phyloP scores from a whole-genome alignment of 2,888 invertebrate species.

The Megamerina dolium region DNA sequence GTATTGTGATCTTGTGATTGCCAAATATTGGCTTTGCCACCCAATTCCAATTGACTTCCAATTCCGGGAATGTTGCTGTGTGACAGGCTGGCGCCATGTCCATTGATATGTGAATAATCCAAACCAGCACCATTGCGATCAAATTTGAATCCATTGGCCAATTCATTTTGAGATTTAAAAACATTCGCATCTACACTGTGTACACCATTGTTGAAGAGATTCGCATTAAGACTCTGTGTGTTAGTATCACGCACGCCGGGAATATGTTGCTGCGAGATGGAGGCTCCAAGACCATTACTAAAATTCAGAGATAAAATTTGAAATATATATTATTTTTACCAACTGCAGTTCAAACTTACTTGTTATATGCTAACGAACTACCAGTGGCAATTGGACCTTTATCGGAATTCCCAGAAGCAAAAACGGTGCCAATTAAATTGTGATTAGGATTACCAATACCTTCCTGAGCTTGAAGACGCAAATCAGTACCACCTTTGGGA shows the following conservation, averaged over 20 bases:
- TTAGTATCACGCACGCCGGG: constrained; percentile 25
- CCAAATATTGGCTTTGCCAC: constrained; percentile 30
- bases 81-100: constrained; percentile 31
- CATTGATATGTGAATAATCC: constrained; percentile 35
- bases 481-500: constrained; percentile 36
- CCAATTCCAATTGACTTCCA: constrained; percentile 32
- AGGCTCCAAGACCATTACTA: constrained; percentile 24
- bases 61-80: constrained; percentile 36
- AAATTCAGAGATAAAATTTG: background rate
- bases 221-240: constrained; percentile 21
- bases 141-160: constrained; percentile 39
- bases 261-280: constrained; percentile 21
- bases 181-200: constrained; percentile 36
- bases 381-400: constrained; percentile 25
- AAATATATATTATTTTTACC: background rate
- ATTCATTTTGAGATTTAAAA: constrained; percentile 36
- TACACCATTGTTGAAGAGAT: constrained; percentile 32
- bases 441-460: constrained; percentile 36
- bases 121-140: constrained; percentile 37
- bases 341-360: no score
- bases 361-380: constrained; percentile 22
- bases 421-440: constrained; percentile 32
- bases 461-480: constrained; percentile 27
- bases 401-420: constrained; percentile 26
- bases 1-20: constrained; percentile 30